phyloP scores from a whole-genome alignment of 2,888 invertebrate species.

The Neoascia interrupta region DNA sequence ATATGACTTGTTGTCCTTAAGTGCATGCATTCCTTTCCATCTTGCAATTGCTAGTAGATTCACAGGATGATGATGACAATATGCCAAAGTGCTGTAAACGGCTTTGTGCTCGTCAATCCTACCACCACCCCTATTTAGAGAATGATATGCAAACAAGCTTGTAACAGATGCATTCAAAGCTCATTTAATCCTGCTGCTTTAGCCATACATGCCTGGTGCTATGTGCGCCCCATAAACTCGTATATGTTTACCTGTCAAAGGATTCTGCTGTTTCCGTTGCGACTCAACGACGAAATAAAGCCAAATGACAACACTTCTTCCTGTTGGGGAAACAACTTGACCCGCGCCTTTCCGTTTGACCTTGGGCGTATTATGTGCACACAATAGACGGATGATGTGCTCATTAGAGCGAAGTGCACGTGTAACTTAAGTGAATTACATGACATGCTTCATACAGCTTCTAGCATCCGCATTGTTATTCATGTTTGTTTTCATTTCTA shows the following conservation, averaged over 20 bases:
- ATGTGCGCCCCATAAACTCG: background rate
- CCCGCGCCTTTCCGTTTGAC: slow-evolving; percentile 46
- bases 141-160: slow-evolving; percentile 38
- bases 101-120: slow-evolving; percentile 49
- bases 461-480: slow-evolving; percentile 28
- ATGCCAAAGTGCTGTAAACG: slow-evolving; percentile 37
- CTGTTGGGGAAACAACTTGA: slow-evolving; percentile 54
- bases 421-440: slow-evolving; percentile 56
- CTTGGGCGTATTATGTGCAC: slow-evolving; percentile 42
- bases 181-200: slow-evolving; percentile 41
- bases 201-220: slow-evolving; percentile 3
- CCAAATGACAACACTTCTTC: slow-evolving; percentile 26
- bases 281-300: background rate
- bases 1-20: slow-evolving; percentile 14
- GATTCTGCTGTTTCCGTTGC: slow-evolving; percentile 2
- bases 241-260: slow-evolving; percentile 45
- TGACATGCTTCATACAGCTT: too few species aligned
- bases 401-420: slow-evolving; percentile 65
- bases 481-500: slow-evolving; percentile 32
- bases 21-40: too few species aligned
- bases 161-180: slow-evolving; percentile 39
- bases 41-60: too few species aligned
- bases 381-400: slow-evolving; percentile 39
- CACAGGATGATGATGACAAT: slow-evolving; percentile 28
- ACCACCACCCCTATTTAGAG: slow-evolving; percentile 15